phyloP scores from a whole-genome alignment of 1,140 invertebrate genomes.

The Neotoxoptera formosana region DNA sequence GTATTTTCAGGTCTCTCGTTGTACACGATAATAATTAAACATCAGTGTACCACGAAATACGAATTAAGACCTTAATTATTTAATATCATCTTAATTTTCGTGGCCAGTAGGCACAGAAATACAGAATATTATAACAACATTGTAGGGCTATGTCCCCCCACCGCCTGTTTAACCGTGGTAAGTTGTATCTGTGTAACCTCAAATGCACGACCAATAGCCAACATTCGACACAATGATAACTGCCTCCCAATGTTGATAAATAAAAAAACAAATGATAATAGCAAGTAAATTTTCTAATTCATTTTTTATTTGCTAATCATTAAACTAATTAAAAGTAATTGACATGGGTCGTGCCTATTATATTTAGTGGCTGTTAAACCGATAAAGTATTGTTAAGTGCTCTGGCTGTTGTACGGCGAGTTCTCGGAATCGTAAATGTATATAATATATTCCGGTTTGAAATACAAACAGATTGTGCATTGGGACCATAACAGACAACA shows the following conservation, averaged over 20 bases:
- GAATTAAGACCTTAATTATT: no score
- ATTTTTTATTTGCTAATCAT: constrained; percentile 42
- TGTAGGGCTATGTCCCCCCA: no score
- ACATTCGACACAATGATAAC: constrained; percentile 25
- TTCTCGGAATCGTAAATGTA: constrained; percentile 19
- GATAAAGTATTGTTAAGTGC: constrained; percentile 22
- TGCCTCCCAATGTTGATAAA: constrained; percentile 43
- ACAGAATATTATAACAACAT: no score
- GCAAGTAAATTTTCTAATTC: not conserved
- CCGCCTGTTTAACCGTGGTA: no score
- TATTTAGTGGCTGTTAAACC: constrained; percentile 22
- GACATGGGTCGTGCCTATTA: not conserved
- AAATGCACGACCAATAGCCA: not conserved
- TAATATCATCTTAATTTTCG: no score
- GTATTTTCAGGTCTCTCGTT: no score
- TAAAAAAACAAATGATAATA: constrained; percentile 39
- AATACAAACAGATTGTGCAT: constrained; percentile 15
- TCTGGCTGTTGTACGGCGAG: not conserved
- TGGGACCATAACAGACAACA: not conserved
- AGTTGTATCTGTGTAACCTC: not conserved
- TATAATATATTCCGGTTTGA: constrained; percentile 5
- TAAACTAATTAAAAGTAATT: constrained; percentile 51
- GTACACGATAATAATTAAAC: no score
- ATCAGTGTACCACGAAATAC: no score
- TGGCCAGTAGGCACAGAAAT: no score